Evolutionary conservation across 2,113 vertebrate genomes (phyloP).

Genomic region (Myiozetetes cayanensis): DNA sequence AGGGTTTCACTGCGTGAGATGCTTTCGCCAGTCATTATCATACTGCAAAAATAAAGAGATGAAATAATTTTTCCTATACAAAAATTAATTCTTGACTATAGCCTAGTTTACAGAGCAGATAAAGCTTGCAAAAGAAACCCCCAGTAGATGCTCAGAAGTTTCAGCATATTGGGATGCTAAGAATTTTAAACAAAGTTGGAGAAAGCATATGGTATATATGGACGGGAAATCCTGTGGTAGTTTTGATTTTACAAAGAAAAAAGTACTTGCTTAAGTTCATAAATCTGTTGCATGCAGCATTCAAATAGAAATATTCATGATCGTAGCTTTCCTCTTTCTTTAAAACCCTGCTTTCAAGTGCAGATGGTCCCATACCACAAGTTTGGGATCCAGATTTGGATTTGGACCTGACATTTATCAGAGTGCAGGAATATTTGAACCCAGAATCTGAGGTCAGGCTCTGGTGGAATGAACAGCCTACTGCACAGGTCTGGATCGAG

Average conservation of each 20-base stretch:
- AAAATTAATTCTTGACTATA: neutral
- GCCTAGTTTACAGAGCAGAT: neutral
- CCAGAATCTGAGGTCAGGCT: neutral
- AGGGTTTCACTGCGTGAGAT: neutral
- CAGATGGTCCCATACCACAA: neutral
- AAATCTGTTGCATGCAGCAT: constrained; percentile 38
- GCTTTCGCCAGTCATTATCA: neutral
- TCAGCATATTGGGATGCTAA: neutral
- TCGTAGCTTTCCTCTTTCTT: constrained; percentile 10
- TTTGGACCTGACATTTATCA: neutral
- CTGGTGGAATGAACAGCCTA: neutral
- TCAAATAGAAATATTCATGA: constrained; percentile 19
- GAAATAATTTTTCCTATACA: neutral
- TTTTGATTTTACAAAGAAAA: constrained; percentile 34
- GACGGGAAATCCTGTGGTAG: constrained; percentile 48
- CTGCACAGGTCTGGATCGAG: neutral
- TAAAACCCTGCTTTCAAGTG: neutral
- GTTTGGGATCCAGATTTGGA: constrained; percentile 46
- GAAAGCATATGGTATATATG: constrained; percentile 38
- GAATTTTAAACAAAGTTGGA: neutral
- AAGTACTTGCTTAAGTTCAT: constrained; percentile 8
- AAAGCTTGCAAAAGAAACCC: neutral
- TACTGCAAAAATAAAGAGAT: neutral
- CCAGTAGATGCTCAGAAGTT: neutral
- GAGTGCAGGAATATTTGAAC: neutral